phyloP scores from a whole-genome alignment of 2,113 vertebrate genomes.

The Pipra filicauda region DNA sequence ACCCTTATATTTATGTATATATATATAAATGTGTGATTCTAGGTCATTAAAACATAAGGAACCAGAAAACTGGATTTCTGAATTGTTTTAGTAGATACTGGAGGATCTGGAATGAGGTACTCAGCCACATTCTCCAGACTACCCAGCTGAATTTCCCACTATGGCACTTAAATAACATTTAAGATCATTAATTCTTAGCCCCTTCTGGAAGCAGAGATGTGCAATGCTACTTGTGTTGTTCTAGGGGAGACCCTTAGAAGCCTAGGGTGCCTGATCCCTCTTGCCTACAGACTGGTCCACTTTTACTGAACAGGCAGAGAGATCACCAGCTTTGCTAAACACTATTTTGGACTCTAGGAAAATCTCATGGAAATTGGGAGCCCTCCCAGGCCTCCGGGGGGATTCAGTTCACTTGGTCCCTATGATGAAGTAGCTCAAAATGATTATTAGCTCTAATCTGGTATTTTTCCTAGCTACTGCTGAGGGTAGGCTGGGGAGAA shows the following conservation, averaged over 20 bases:
- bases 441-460: not conserved
- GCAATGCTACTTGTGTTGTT: not conserved
- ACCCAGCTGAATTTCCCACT: not conserved
- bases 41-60: not conserved
- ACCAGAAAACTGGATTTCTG: not conserved
- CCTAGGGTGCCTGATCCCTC: accelerated
- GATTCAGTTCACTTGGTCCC: not conserved
- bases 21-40: not conserved
- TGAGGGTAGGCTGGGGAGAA: not conserved
- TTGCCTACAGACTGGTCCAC: not conserved
- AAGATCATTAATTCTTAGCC: not conserved
- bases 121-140: not conserved
- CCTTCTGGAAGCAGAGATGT: not conserved
- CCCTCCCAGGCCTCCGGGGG: not conserved
- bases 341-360: not conserved
- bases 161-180: not conserved
- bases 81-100: not conserved
- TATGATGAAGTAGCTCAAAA: not conserved
- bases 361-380: not conserved
- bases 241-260: not conserved
- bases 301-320: not conserved
- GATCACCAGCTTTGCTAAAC: not conserved
- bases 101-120: not conserved
- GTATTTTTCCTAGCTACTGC: not conserved
- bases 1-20: too few species aligned